A percentile compares a stretch with the other conserved stretches of the same genome.
Evolutionary conservation across 2,113 vertebrate species (phyloP).

Genomic region (Pogonocichla stellata): DNA sequence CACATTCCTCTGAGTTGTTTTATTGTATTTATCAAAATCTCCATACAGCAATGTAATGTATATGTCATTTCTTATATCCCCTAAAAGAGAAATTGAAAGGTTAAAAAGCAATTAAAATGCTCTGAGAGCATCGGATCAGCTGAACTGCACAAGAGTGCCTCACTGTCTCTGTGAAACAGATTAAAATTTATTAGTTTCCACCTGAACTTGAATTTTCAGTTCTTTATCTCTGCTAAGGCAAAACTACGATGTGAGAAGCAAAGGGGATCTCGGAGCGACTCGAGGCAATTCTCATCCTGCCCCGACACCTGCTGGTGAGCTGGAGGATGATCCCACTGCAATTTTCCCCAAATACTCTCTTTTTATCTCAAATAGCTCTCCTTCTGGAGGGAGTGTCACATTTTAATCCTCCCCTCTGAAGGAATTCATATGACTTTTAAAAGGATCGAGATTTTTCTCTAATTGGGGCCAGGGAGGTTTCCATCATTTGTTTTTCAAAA

Average conservation of each 20-base stretch:
- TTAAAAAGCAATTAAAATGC: background rate
- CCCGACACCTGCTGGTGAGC: constrained; percentile 76
- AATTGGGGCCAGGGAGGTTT: fast-evolving
- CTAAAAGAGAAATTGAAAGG: constrained; percentile 49
- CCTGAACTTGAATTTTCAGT: background rate
- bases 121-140: background rate
- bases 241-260: background rate
- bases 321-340: too few relatives aligned
- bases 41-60: constrained; percentile 90
- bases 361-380: too few relatives aligned
- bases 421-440: background rate
- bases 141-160: background rate
- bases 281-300: constrained; percentile 60
- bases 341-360: background rate
- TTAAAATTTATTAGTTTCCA: background rate
- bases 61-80: constrained; percentile 97
- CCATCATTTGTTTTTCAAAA: fast-evolving
- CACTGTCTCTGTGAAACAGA: background rate
- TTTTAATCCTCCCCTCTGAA: background rate
- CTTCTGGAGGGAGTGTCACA: background rate
- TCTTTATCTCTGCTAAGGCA: background rate
- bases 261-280: background rate
- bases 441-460: background rate
- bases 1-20: constrained; percentile 96
- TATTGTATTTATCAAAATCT: constrained; percentile 98